phyloP scores from a whole-genome alignment of 2,888 invertebrate species.

The Noctua comes region DNA sequence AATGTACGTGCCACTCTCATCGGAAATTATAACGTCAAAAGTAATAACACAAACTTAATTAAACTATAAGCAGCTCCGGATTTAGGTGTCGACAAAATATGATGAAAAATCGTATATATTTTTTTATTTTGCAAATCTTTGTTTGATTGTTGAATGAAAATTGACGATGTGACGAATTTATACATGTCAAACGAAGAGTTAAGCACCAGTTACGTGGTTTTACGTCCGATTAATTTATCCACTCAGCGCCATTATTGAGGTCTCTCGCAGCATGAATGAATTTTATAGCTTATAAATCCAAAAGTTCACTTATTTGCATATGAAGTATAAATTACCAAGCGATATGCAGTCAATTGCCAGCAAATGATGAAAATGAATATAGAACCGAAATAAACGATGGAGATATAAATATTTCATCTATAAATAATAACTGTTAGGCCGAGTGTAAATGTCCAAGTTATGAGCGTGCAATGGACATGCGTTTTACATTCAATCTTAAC shows the following conservation, averaged over 20 bases:
- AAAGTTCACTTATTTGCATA: slow-evolving; percentile 58
- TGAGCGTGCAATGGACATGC: slow-evolving; percentile 67
- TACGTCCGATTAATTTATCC: slow-evolving; percentile 20
- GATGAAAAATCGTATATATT: too few relatives aligned
- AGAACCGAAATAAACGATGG: slow-evolving; percentile 56
- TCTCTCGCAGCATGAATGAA: slow-evolving; percentile 35
- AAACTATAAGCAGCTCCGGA: too few relatives aligned
- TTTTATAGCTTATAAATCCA: slow-evolving; percentile 57
- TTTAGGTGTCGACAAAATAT: too few relatives aligned
- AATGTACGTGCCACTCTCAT: too few relatives aligned
- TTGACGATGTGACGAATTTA: slow-evolving; percentile 1
- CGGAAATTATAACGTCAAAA: too few relatives aligned
- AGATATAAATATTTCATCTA: slow-evolving; percentile 72
- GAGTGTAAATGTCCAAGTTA: slow-evolving; percentile 75
- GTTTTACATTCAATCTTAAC: slow-evolving; percentile 72
- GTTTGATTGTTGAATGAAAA: neutral
- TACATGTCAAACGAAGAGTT: neutral
- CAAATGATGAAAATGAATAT: slow-evolving; percentile 59
- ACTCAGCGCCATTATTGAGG: slow-evolving; percentile 36
- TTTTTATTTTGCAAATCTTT: too few relatives aligned
- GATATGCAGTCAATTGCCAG: slow-evolving; percentile 56
- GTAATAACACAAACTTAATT: too few relatives aligned
- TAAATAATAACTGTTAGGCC: slow-evolving; percentile 71
- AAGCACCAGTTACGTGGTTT: slow-evolving; percentile 2
- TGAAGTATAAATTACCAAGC: slow-evolving; percentile 54